Evolutionary conservation across 2,797 vertebrate genomes (phyloP).

Genomic region (Cephalopachus bancanus): DNA sequence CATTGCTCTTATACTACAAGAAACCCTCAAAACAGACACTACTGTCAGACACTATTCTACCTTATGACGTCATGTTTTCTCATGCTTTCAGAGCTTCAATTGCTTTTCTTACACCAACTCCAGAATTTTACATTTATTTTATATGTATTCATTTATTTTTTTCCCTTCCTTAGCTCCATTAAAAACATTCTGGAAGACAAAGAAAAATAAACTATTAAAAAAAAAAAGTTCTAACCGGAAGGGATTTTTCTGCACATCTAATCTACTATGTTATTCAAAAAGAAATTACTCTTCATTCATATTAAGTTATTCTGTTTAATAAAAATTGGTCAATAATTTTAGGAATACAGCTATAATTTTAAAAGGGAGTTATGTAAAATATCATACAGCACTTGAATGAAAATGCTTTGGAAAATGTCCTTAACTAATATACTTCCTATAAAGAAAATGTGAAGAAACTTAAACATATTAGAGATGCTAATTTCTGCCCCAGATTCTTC

Average conservation of each 20-base stretch:
- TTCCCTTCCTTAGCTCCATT: neutral
- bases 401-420: constrained; percentile 46
- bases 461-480: constrained; percentile 13
- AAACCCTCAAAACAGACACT: neutral
- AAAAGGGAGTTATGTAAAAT: constrained; percentile 39
- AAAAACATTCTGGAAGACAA: neutral
- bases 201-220: too few species aligned
- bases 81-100: neutral
- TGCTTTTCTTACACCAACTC: constrained; percentile 10
- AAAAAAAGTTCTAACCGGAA: neutral
- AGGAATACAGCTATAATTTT: constrained; percentile 34
- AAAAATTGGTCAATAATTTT: constrained; percentile 23
- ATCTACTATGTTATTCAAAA: neutral
- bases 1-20: neutral
- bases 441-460: constrained; percentile 28
- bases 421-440: constrained; percentile 26
- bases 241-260: neutral
- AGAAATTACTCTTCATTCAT: constrained; percentile 34
- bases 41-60: neutral
- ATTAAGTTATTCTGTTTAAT: constrained; percentile 53
- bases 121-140: constrained; percentile 29
- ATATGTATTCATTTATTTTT: neutral
- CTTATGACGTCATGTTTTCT: neutral
- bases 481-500: neutral
- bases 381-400: neutral